Percentiles rank a stretch among this genome's conserved stretches.
phyloP scores from a whole-genome alignment of 2,113 vertebrate species.

The Sinocyclocheilus rhinocerous region DNA sequence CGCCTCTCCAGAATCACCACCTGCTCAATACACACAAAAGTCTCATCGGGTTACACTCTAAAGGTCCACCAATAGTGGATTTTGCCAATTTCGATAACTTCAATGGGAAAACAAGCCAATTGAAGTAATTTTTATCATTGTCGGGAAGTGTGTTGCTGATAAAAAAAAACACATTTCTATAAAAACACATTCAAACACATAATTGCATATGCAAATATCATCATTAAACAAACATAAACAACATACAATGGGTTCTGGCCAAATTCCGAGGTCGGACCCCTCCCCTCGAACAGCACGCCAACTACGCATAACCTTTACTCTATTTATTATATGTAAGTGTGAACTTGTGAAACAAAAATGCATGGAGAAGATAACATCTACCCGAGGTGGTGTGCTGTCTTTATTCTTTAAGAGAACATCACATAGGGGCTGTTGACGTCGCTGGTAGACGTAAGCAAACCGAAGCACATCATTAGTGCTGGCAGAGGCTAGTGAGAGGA shows the following conservation, averaged over 20 bases:
- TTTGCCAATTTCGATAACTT: background rate
- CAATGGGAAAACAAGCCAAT: background rate
- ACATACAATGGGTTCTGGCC: no score
- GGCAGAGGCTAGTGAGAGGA: conserved; percentile 86
- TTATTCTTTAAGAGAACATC: conserved; percentile 76
- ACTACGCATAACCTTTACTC: no score
- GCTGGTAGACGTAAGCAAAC: conserved; percentile 85
- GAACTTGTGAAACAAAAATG: background rate
- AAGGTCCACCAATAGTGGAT: background rate
- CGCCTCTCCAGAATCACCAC: conserved; percentile 91
- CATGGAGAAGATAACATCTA: conserved; percentile 16
- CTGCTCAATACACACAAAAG: conserved; percentile 67
- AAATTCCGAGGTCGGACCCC: no score
- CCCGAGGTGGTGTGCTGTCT: conserved; percentile 73
- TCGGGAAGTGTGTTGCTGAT: no score
- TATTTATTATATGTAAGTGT: no score
- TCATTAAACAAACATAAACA: no score
- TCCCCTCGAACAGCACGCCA: no score
- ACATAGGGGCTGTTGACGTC: conserved; percentile 84
- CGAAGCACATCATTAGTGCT: conserved; percentile 86
- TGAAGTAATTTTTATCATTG: no score
- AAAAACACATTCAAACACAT: no score
- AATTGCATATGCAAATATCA: no score
- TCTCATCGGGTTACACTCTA: background rate
- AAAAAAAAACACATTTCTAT: no score